Conservation (phyloP, 2,888 invertebrate species). For the Apoda limacodes region DNA sequence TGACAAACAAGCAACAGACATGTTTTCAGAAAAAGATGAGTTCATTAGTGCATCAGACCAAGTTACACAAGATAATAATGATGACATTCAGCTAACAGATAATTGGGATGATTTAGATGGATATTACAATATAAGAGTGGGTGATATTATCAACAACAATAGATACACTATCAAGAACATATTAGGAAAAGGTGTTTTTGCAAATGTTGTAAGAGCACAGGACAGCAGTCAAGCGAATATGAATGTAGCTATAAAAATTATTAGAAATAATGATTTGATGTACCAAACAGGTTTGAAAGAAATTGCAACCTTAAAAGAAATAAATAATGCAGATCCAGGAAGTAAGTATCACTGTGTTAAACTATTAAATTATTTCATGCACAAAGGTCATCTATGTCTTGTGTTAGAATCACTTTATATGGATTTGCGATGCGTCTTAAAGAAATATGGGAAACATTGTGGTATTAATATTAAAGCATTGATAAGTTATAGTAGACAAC, state of each 20-base stretch:
- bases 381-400: slow-evolving; percentile 98
- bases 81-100: slow-evolving; percentile 91
- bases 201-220: slow-evolving; percentile 94
- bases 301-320: slow-evolving; percentile 88
- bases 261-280: slow-evolving; percentile 99
- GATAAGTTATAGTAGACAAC: slow-evolving; percentile 93
- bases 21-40: slow-evolving; percentile 93
- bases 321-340: slow-evolving; percentile 96
- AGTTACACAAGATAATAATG: slow-evolving; percentile 44
- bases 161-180: slow-evolving; percentile 95
- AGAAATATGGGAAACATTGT: slow-evolving; percentile 96
- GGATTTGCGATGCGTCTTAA: slow-evolving; percentile 90
- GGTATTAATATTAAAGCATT: slow-evolving; percentile 97
- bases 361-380: slow-evolving; percentile 89
- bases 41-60: slow-evolving; percentile 74
- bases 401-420: slow-evolving; percentile 96
- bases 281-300: slow-evolving; percentile 97
- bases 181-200: slow-evolving; percentile 98
- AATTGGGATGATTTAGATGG: slow-evolving; percentile 99
- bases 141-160: slow-evolving; percentile 83
- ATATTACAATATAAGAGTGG: slow-evolving; percentile 93
- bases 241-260: slow-evolving; percentile 98
- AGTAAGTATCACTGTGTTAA: slow-evolving; percentile 96
- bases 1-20: slow-evolving; percentile 75
- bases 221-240: slow-evolving; percentile 85